Conservation (phyloP, 1,140 invertebrate genomes). For the Gryon sp. region DNA sequence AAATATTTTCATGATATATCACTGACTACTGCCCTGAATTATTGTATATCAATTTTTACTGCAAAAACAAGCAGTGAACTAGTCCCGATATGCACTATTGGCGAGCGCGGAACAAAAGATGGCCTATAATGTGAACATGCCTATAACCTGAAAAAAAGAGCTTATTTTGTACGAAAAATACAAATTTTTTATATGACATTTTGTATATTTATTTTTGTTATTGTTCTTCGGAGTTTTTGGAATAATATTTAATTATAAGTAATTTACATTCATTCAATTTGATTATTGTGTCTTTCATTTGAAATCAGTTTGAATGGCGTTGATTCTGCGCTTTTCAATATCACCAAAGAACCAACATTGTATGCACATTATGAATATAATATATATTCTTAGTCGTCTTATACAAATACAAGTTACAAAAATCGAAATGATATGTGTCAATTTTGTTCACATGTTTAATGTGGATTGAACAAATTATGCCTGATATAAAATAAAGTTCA, state of each 20-base stretch:
- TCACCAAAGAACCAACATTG: slow-evolving; percentile 9
- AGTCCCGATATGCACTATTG: slow-evolving; percentile 16
- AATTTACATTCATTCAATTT: too few relatives aligned
- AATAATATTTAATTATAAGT: too few relatives aligned
- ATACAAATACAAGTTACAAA: slow-evolving; percentile 1
- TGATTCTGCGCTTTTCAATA: slow-evolving; percentile 25
- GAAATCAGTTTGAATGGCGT: background rate
- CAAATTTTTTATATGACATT: too few relatives aligned
- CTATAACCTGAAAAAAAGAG: background rate
- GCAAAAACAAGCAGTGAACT: background rate
- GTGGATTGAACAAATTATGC: too few relatives aligned
- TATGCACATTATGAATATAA: slow-evolving; percentile 3
- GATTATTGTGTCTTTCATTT: too few relatives aligned
- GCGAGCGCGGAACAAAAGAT: slow-evolving; percentile 1
- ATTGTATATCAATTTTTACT: slow-evolving; percentile 1
- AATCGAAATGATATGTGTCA: slow-evolving; percentile 43
- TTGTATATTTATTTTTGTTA: background rate
- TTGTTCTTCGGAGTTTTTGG: too few relatives aligned
- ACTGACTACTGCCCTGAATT: slow-evolving; percentile 9
- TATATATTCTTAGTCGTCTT: slow-evolving; percentile 1
- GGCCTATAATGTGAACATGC: background rate
- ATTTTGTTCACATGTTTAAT: slow-evolving; percentile 55
- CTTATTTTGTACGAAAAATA: background rate
- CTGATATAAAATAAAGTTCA: slow-evolving; percentile 43
- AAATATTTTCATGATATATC: background rate